phyloP scores from a whole-genome alignment of 37 sponge, comb jelly and placozoan species.

The Geodia barretti region DNA sequence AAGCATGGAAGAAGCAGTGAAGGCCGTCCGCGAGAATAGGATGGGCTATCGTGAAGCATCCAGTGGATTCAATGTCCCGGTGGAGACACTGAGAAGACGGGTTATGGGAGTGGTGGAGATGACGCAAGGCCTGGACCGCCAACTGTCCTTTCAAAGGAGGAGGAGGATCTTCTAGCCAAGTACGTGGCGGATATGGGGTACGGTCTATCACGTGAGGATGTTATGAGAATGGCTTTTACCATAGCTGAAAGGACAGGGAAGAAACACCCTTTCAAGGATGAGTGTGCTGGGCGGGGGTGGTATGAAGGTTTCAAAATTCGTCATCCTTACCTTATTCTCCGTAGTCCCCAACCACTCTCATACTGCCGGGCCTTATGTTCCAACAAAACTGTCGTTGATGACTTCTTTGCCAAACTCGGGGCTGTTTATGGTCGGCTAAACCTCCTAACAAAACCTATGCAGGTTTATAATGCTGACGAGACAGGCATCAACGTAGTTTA shows the following conservation, averaged over 20 bases:
- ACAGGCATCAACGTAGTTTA: conserved; percentile 35
- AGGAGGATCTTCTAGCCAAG: conserved; percentile 26
- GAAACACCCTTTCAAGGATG: conserved; percentile 22
- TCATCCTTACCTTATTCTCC: conserved; percentile 23
- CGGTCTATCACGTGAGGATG: conserved; percentile 44
- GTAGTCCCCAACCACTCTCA: conserved; percentile 18
- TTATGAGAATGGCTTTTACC: conserved; percentile 46
- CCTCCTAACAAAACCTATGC: conserved; percentile 44
- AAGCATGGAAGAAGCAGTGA: too few species aligned
- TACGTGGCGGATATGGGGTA: conserved; percentile 63
- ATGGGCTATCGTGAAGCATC: conserved; percentile 22
- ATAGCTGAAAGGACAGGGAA: conserved; percentile 30
- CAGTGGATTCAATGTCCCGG: conserved; percentile 17
- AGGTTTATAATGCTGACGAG: conserved; percentile 45
- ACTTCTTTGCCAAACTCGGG: conserved; percentile 43
- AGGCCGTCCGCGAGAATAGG: not conserved
- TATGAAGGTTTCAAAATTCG: conserved; percentile 31
- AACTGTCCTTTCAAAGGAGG: conserved; percentile 39
- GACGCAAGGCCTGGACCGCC: conserved; percentile 51
- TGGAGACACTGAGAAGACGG: conserved; percentile 15
- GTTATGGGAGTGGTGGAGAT: conserved; percentile 14
- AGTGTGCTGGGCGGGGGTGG: conserved; percentile 31
- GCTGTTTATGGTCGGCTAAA: conserved; percentile 32
- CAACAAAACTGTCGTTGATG: conserved; percentile 7
- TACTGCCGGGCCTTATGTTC: not conserved